Evolutionary conservation across 2,888 invertebrate genomes (phyloP).

Genomic region (Ennomos quercinarius): DNA sequence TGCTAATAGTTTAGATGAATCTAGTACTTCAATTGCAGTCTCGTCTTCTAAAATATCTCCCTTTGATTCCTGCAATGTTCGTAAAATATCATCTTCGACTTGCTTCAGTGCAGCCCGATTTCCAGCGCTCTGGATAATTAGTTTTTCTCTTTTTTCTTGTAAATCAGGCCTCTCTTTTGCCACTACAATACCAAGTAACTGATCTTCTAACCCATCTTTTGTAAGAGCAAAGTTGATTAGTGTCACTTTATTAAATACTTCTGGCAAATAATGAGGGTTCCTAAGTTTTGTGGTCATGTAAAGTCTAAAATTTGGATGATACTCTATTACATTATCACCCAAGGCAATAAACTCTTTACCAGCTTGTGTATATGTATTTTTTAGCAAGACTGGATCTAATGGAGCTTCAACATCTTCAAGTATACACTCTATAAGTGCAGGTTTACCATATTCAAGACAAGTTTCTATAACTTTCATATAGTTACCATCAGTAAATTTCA

Average conservation of each 20-base stretch:
- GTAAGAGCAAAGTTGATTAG: conserved; percentile 94
- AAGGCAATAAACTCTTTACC: conserved; percentile 91
- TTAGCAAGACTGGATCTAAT: conserved; percentile 90
- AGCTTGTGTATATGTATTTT: conserved; percentile 90
- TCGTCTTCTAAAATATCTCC: conserved; percentile 97
- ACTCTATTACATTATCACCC: conserved; percentile 92
- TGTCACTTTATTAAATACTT: conserved; percentile 93
- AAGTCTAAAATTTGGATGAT: conserved; percentile 90
- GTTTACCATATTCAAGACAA: conserved; percentile 91
- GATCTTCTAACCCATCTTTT: conserved; percentile 93
- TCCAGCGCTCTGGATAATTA: conserved; percentile 91
- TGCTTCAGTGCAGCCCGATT: conserved; percentile 93
- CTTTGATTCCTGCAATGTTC: conserved; percentile 92
- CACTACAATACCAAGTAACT: conserved; percentile 93
- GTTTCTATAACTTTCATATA: conserved; percentile 91
- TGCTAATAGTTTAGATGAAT: conserved; percentile 93
- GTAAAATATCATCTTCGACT: conserved; percentile 95
- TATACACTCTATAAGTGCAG: conserved; percentile 91
- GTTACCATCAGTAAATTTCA: conserved; percentile 90
- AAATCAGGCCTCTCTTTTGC: conserved; percentile 94
- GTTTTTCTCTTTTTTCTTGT: conserved; percentile 91
- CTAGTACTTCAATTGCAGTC: conserved; percentile 93
- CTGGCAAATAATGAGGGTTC: conserved; percentile 94
- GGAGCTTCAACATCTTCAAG: conserved; percentile 92
- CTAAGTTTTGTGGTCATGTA: conserved; percentile 93